These are phyloP conservation scores for Patella pellucida DNA, from an alignment of 2,888 invertebrate genomes.

Conservation along the genomic window DNA sequence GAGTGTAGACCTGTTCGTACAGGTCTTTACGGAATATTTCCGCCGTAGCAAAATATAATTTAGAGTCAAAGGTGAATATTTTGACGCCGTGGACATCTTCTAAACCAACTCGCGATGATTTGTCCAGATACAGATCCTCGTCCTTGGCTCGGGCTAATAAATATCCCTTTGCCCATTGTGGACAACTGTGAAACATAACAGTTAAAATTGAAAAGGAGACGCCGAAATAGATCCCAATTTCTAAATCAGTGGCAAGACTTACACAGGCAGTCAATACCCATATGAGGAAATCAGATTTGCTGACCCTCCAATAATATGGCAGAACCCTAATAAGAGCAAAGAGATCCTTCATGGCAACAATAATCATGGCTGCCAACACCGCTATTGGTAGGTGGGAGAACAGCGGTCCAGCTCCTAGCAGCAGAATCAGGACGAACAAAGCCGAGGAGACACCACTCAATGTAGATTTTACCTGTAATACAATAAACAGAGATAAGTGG, in stretches of 20 bases:
- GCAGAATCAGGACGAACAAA: conserved; percentile 55
- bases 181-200: conserved; percentile 40
- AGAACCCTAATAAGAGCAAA: conserved; percentile 79
- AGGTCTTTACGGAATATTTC: conserved; percentile 32
- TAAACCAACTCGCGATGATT: conserved; percentile 16
- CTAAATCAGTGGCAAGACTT: conserved; percentile 51
- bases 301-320: conserved; percentile 80
- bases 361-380: conserved; percentile 71
- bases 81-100: not conserved
- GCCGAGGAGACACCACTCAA: conserved; percentile 51
- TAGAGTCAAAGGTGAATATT: not conserved
- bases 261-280: conserved; percentile 55
- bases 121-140: conserved; percentile 32
- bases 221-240: conserved; percentile 57
- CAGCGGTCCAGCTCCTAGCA: conserved; percentile 56
- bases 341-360: conserved; percentile 70
- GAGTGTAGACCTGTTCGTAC: conserved; percentile 17
- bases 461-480: conserved; percentile 30
- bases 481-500: not conserved
- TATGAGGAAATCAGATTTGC: conserved; percentile 80
- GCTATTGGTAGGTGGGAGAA: conserved; percentile 59
- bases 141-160: conserved; percentile 28
- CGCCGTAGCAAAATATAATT: conserved; percentile 13
- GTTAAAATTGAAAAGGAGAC: conserved; percentile 48
- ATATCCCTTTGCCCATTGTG: conserved; percentile 38